phyloP scores from a whole-genome alignment of 2,888 invertebrate species.

The Dysmachus trigonus region DNA sequence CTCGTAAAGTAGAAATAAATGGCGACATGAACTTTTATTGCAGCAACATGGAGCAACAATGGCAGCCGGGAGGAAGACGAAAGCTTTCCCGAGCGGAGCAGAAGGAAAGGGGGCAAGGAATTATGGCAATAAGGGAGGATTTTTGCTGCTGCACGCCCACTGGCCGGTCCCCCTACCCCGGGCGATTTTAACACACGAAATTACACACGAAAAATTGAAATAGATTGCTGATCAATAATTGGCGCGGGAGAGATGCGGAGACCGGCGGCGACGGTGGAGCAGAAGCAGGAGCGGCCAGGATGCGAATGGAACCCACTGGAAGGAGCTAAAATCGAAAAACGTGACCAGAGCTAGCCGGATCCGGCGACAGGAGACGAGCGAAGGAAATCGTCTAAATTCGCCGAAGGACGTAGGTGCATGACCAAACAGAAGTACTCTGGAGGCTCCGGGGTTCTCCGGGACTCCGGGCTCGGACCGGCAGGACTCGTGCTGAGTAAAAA shows the following conservation, averaged over 20 bases:
- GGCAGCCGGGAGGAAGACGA: not conserved
- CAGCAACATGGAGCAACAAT: slow-evolving; percentile 38
- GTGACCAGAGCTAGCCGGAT: slow-evolving; percentile 27
- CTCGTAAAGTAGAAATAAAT: slow-evolving; percentile 51
- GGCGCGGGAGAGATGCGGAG: not conserved
- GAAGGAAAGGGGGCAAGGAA: slow-evolving; percentile 15
- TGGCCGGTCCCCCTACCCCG: not conserved
- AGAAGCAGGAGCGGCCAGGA: not conserved
- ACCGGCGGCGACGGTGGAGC: too few species aligned
- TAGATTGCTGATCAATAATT: slow-evolving; percentile 41
- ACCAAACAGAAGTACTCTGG: not conserved
- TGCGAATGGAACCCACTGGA: not conserved
- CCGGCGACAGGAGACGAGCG: slow-evolving; percentile 13
- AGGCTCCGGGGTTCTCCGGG: not conserved
- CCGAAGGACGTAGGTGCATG: not conserved
- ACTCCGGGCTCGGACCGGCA: not conserved
- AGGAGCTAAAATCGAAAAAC: slow-evolving; percentile 25
- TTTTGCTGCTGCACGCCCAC: slow-evolving; percentile 1
- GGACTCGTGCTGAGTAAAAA: slow-evolving; percentile 20
- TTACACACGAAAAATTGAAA: slow-evolving; percentile 43
- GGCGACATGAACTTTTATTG: slow-evolving; percentile 51
- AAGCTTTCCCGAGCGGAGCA: not conserved
- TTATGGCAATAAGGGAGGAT: slow-evolving; percentile 36
- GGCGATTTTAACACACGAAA: slow-evolving; percentile 30
- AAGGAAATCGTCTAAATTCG: slow-evolving; percentile 11